Evolutionary conservation across 2,888 invertebrate species (phyloP).

Genomic region (Isoperla grammatica): DNA sequence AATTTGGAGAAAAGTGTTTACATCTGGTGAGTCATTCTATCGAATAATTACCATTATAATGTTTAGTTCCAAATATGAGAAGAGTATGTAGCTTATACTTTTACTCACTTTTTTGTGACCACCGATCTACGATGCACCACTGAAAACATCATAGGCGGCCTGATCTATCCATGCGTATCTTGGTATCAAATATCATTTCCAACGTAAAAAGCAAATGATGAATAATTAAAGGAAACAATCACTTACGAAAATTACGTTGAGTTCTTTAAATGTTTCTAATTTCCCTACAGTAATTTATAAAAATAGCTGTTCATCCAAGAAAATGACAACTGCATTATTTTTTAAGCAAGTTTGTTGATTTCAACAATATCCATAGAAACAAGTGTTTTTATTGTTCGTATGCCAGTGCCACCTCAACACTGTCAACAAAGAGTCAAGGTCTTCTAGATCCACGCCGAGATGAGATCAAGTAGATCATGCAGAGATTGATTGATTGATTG

Average conservation of each 20-base stretch:
- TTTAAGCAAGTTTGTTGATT: not conserved
- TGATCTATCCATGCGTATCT: not conserved
- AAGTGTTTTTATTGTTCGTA: not conserved
- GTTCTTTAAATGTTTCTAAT: no score
- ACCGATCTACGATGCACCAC: not conserved
- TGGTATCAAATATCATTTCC: not conserved
- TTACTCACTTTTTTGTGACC: not conserved
- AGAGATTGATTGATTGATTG: no score
- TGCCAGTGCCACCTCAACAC: not conserved
- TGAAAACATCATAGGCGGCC: not conserved
- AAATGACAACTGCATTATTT: not conserved
- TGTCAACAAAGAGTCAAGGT: no score
- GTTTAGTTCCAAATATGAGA: no score
- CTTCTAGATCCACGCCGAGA: not conserved
- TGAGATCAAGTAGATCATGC: no score
- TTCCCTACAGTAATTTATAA: not conserved
- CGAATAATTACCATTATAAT: no score
- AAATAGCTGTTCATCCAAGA: not conserved
- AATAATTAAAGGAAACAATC: no score
- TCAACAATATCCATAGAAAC: constrained; percentile 3
- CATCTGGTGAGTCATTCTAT: no score
- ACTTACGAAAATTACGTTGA: no score
- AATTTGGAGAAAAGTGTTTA: no score
- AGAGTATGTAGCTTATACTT: no score
- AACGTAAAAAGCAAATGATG: no score